Evolutionary conservation across 2,888 invertebrate species (phyloP).

Genomic region (Spisula solida): DNA sequence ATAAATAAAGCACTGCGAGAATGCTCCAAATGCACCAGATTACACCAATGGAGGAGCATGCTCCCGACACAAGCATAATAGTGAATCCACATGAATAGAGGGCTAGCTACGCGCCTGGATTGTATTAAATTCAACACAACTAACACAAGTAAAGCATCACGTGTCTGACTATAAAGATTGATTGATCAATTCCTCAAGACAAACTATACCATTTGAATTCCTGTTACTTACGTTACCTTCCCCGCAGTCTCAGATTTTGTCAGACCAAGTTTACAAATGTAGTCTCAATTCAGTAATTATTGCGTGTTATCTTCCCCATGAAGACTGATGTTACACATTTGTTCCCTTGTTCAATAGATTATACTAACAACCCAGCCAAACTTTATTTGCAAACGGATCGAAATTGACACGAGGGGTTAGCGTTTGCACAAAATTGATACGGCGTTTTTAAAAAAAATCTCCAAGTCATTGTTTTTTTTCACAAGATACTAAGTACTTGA

Average conservation of each 20-base stretch:
- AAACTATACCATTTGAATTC: background rate
- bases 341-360: background rate
- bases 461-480: constrained; percentile 1
- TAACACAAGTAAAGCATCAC: background rate
- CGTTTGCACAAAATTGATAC: background rate
- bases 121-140: background rate
- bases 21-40: no score
- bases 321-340: background rate
- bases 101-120: no score
- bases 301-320: background rate
- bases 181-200: background rate
- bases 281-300: background rate
- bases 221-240: background rate
- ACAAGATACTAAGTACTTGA: background rate
- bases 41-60: no score
- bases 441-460: background rate
- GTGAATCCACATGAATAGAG: no score
- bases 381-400: constrained; percentile 8
- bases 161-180: background rate
- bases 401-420: background rate
- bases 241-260: constrained; percentile 8
- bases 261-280: background rate
- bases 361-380: background rate
- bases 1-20: no score
- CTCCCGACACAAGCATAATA: no score